These are phyloP conservation scores for Sinelater perroti DNA, from an alignment of 2,888 invertebrate species.

Conservation along the genomic window DNA sequence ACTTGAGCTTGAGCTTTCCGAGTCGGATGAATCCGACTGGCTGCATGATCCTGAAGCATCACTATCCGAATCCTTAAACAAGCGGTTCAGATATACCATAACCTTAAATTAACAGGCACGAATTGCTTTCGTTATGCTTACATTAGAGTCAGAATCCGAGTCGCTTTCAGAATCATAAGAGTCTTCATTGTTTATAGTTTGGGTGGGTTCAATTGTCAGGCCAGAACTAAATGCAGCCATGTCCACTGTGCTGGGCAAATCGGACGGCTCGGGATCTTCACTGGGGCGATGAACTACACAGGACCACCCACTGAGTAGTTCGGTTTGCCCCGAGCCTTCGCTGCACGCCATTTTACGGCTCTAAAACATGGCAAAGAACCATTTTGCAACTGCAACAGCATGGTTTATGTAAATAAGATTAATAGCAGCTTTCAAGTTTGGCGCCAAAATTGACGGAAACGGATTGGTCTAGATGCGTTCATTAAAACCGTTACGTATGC, in stretches of 20 bases:
- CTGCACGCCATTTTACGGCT: slow-evolving; percentile 59
- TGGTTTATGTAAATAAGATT: neutral
- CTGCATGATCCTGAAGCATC: slow-evolving; percentile 60
- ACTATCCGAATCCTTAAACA: slow-evolving; percentile 61
- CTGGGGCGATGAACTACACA: slow-evolving; percentile 67
- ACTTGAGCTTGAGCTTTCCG: slow-evolving; percentile 59
- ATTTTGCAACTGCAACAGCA: neutral
- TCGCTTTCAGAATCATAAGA: slow-evolving; percentile 67
- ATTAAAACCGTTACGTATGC: slow-evolving; percentile 29
- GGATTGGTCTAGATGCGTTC: slow-evolving; percentile 12
- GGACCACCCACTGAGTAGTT: slow-evolving; percentile 64
- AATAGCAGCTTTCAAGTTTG: slow-evolving; percentile 43
- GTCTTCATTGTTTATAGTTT: slow-evolving; percentile 47
- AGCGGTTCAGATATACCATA: slow-evolving; percentile 7
- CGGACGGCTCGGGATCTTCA: slow-evolving; percentile 70
- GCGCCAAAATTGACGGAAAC: slow-evolving; percentile 52
- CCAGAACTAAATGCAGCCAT: slow-evolving; percentile 71
- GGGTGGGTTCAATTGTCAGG: slow-evolving; percentile 52
- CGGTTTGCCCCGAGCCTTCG: slow-evolving; percentile 58
- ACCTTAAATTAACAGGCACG: neutral
- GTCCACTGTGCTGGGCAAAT: slow-evolving; percentile 72
- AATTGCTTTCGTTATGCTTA: too few species aligned
- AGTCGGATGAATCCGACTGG: slow-evolving; percentile 59
- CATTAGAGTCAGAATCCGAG: slow-evolving; percentile 65
- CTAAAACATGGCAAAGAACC: slow-evolving; percentile 12